Conservation (phyloP, 2,113 vertebrate genomes). For the Ochotona princeps region DNA sequence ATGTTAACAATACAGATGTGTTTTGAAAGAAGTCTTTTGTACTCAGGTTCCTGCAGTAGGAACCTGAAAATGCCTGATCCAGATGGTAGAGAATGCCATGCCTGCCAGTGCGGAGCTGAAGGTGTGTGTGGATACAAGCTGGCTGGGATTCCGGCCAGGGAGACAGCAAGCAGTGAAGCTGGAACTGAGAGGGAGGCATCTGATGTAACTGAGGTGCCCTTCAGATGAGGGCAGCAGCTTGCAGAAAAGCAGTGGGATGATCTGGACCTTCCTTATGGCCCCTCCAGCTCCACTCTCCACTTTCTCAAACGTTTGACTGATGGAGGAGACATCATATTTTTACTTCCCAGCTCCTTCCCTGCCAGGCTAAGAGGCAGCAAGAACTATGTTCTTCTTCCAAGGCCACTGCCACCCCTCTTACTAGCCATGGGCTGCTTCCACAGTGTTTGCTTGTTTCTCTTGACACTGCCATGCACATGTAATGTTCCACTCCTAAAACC, state of each 20-base stretch:
- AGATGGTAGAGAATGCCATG: slow-evolving; percentile 43
- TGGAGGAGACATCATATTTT: not conserved
- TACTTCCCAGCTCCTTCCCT: not conserved
- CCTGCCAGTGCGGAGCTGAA: slow-evolving; percentile 42
- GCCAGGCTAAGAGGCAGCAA: not conserved
- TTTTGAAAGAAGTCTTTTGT: not conserved
- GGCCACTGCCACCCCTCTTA: not conserved
- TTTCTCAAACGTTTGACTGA: not conserved
- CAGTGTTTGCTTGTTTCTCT: not conserved
- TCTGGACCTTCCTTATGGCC: not conserved
- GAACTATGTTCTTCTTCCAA: slow-evolving; percentile 26
- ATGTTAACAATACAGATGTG: not conserved
- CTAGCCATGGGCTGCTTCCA: not conserved
- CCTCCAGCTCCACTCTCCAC: not conserved
- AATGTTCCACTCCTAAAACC: not conserved
- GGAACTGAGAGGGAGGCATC: not conserved
- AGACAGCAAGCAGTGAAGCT: slow-evolving; percentile 56
- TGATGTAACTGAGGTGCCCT: slow-evolving; percentile 61
- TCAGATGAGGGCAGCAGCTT: not conserved
- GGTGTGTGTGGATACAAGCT: slow-evolving; percentile 35
- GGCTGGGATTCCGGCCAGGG: slow-evolving; percentile 64
- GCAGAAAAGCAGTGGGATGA: not conserved
- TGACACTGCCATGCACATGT: not conserved
- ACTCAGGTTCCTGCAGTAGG: not conserved
- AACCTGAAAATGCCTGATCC: slow-evolving; percentile 65